Conservation (phyloP, 2,888 invertebrate genomes). For the Coremacera marginata region DNA sequence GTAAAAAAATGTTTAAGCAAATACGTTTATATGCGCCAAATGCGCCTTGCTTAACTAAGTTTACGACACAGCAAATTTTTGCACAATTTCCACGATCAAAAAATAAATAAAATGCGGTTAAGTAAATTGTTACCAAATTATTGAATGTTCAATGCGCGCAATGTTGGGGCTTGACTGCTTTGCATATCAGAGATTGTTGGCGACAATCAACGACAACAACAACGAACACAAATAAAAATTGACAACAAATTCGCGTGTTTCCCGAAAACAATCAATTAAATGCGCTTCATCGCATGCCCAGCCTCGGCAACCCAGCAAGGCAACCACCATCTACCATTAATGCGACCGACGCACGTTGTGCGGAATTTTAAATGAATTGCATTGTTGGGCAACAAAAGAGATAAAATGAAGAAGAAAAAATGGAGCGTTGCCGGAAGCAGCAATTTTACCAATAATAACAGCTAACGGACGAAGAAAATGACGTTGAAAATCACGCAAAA, state of each 20-base stretch:
- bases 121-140: background rate
- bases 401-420: background rate
- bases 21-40: no score
- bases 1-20: no score
- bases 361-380: constrained; percentile 15
- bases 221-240: constrained; percentile 13
- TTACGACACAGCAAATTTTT: background rate
- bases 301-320: background rate
- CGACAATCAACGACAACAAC: background rate
- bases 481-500: constrained; percentile 7
- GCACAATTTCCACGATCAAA: background rate
- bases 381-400: background rate
- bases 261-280: constrained; percentile 32
- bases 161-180: background rate
- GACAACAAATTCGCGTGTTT: constrained; percentile 14
- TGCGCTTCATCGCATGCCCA: background rate
- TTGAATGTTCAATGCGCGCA: background rate
- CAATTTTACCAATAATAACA: background rate
- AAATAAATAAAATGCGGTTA: background rate
- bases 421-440: background rate
- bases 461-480: constrained; percentile 2
- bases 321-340: background rate
- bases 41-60: background rate
- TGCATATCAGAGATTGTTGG: background rate
- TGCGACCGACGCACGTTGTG: background rate